Base-by-base conservation (phyloP, 2,797 vertebrate genomes). In the Pseudochaenichthys georgianus region DNA sequence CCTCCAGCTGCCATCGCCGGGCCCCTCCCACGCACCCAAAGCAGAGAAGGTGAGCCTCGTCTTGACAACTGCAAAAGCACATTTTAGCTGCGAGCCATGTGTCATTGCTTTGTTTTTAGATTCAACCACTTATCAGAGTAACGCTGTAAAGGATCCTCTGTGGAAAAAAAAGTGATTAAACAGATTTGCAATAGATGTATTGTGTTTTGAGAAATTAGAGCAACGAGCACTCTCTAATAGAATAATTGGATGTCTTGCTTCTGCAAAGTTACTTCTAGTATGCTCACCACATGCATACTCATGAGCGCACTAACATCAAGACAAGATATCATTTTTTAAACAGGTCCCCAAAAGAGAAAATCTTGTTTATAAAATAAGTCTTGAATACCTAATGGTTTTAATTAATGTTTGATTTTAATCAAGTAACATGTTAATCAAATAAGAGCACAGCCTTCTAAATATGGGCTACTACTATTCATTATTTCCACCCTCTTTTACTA, bases 41-140 rank as follows among this genome's bases (percentile, higher is more conserved):
- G 94, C 88, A 0, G 98, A 99, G 82, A 99, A 98, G 97, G 98
- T 99, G 91, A 94, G 93, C 13, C 23, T 80, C 55, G 38, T 13
- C 12, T 1, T 54, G 5, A 53, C 52, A n/a, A 55, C 41, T 47
- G 31, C 43, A 50, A 52, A 41, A 15, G 15, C 23, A 47, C 60
- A 45, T 63, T 62, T 69, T 21, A 38, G 28, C 16, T 47, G 6
- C 19, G 9, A 17, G 54, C 57, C 28, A 28, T 23, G 43, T 50
- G 47, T 70, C 17, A 47, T 12, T 23, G 12, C 31, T 13, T 48
- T 76, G 17, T 69, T 21, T n/a, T 15, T 17, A 19, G 5, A 54
- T 47, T 23, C 3, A n/a, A 46, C 12, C 64, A 16, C 17, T 16
- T 54, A 64, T 13, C 41, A 19, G 9, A 47, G 16, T 59, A 31